Base-by-base conservation (phyloP, 1,140 invertebrate species). In the Leptinotarsa lineolata region DNA sequence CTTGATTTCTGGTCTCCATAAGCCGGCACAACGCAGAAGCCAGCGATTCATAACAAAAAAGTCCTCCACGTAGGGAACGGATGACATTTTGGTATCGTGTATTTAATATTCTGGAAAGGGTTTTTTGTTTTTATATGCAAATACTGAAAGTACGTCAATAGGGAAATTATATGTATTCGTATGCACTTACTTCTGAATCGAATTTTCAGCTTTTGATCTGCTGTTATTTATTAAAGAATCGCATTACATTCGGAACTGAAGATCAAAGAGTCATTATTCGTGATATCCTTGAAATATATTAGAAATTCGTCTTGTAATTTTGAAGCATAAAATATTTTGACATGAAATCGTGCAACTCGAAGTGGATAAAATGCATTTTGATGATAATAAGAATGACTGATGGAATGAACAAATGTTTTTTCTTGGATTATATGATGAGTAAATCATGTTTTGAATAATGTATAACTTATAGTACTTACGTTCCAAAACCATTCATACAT, bases 41-140 rank as follows among this genome's bases (percentile, higher is more conserved):
- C 78, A 80, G 20, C 79, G 78, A 70, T 81, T 81, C n/a, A 77
- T 68, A 3, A 72, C 46, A 67, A 81, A 81, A 46, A 79, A 78
- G 69, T 80, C 77, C 58, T 76, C 46, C 12, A 63, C 72, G 54
- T 89, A 68, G 11, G 21, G 15, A 60, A 58, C 54, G 24, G 61
- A n/a, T 18, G 15, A 54, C n/a, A 16, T 54, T 54, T 54, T 54
- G n/a, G 15, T 54, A 8, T 54, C 2, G 48, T 16, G n/a, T 54
- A 15, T 15, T 12, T 54, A n/a, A n/a, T n/a, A 16, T 54, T 18
- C 48, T 16, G n/a, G 48, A 54, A 54, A 54, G n/a, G 12, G n/a
- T 39, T 39, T 11, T n/a, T 11, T 39, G 48, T 54, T 54, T 54
- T 16, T 54, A 54, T 54, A 54, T 13, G 15, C 48, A 54, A 2